Evolutionary conservation across 2,888 invertebrate genomes (phyloP), one percentile per base, ranked within the genome.

Genomic region (Morinoia aosen): DNA sequence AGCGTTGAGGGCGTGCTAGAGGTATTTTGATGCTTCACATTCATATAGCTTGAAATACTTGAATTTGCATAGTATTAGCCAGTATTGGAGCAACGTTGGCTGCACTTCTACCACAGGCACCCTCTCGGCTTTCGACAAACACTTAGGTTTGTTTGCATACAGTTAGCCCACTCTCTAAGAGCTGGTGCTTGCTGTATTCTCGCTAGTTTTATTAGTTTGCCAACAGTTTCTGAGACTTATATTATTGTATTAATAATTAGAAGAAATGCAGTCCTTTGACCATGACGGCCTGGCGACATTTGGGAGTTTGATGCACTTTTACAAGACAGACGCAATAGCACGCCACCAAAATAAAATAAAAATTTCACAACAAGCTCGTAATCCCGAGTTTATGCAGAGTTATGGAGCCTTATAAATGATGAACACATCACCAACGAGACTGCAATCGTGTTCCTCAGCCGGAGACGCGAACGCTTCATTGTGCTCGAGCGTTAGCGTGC

Each of bases 141-240:
- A 93, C 93, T 33, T 57, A 56, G 93, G 57, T 57, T 57, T 93
- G 93, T 93, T 93, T 93, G 93, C 93, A 93, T 57, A 93, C 93
- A 48, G 93, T 93, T 93, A 93, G 93, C 93, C 57, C 57, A 57
- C 40, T 40, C 90, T 90, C 90, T 90, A 56, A 93, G 93, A 57
- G 93, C 93, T 48, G 16, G 3, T 40, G 93, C 93, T 57, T 93
- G 93, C 58, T 93, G 33, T 48, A 93, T 93, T 57, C 56, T 93
- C 57, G 11, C 57, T 93, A 25, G 57, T 93, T 93, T 93, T 93
- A 93, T 93, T 93, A 93, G 93, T 93, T 93, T 93, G 57, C 57
- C 33, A 93, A 57, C 93, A 93, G 57, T 93, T 93, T 57, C 93
- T 25, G 48, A 48, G 93, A 93, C 93, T 93, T 93, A 93, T 93